phyloP scores from a whole-genome alignment of 2,113 vertebrate species.

The Ardeotis arabs region DNA sequence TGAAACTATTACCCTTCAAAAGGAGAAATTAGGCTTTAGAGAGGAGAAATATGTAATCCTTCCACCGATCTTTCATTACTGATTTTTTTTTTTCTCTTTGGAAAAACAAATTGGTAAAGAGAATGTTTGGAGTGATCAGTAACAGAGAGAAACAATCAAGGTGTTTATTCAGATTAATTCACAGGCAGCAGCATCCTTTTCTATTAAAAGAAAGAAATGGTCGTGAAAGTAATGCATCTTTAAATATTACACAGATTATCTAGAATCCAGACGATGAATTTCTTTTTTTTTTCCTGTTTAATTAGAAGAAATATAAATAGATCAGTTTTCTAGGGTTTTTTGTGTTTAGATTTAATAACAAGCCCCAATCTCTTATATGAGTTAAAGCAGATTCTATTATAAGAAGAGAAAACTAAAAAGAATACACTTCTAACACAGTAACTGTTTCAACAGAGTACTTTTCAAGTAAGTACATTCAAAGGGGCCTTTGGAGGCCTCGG shows the following conservation, averaged over 20 bases:
- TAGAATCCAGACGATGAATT: background rate
- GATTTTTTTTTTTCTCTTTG: background rate
- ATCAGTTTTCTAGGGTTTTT: background rate
- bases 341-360: background rate
- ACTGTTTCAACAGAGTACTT: background rate
- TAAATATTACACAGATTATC: background rate
- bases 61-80: background rate
- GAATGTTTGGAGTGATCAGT: background rate
- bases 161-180: constrained; percentile 2
- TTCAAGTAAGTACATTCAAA: background rate
- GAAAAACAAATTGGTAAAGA: background rate
- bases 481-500: background rate
- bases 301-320: constrained; percentile 8
- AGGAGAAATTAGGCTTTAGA: constrained; percentile 19
- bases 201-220: background rate
- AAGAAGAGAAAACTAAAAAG: background rate
- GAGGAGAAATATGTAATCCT: background rate
- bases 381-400: background rate
- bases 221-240: background rate
- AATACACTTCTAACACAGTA: background rate
- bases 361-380: background rate
- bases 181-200: background rate
- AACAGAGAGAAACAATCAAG: background rate
- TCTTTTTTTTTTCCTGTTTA: background rate
- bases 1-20: constrained; percentile 32